Base-by-base conservation (phyloP, 2,888 invertebrate species). In the Hypselothyrea guttata region DNA sequence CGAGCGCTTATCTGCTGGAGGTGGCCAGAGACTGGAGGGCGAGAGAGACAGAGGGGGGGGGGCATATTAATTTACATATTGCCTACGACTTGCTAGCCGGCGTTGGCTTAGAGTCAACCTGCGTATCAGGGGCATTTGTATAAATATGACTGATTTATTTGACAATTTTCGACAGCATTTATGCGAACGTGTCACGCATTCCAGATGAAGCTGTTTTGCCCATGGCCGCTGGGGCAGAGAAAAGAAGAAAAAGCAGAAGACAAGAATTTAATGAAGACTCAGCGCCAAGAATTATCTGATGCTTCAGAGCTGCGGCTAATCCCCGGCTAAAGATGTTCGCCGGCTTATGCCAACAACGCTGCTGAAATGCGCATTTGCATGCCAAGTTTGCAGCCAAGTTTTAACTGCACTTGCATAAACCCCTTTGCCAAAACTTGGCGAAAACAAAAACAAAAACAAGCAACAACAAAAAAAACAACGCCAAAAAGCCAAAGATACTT, bases 101-200 rank as follows among this genome's bases (percentile, higher is more conserved):
- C 61, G 38, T 27, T 45, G 57, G 41, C 27, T 51, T 8, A 5
- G 15, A 12, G 7, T 7, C 27, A 54, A 48, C 22, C 66, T 42
- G 73, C 56, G 58, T 86, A 77, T 76, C 86, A 84, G 69, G 74
- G 78, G 71, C 77, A 76, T 85, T 83, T 70, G 64, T 71, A 87
- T 88, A 83, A 87, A 86, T 86, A 84, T 88, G 88, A 88, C 74
- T 87, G 88, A 87, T 87, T 87, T 87, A 87, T 88, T 82, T 77
- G 88, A 87, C 88, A 84, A 81, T 77, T 84, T 84, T 82, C 76
- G 79, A 84, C 84, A 82, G 82, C 78, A 75, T 86, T 75, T 74
- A 71, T 69, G 69, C 76, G 74, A 62, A 87, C 86, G 83, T 81
- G 84, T 74, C 71, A 63, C 66, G 83, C 78, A 84, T 84, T 55